Evolutionary conservation across 2,888 invertebrate species (phyloP).

Genomic region (Callyntrura guangdongensis): DNA sequence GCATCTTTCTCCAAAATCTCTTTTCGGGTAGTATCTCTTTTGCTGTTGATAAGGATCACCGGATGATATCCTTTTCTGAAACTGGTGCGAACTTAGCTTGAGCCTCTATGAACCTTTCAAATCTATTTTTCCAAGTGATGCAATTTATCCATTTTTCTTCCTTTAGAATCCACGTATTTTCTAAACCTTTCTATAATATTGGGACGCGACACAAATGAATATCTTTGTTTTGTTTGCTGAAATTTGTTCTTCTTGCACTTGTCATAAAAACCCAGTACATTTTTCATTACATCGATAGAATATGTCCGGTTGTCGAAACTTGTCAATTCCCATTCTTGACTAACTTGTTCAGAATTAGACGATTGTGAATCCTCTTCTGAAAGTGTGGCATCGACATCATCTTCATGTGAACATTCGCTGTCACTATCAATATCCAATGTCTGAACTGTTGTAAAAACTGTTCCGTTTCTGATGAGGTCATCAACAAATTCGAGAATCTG

Average conservation of each 20-base stretch:
- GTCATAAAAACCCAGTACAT: slow-evolving; percentile 39
- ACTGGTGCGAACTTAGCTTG: background rate
- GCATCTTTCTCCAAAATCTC: background rate
- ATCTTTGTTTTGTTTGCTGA: background rate
- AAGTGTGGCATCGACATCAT: too few species aligned
- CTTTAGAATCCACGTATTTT: background rate
- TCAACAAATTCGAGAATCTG: background rate
- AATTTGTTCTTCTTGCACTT: slow-evolving; percentile 7
- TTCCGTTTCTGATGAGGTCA: background rate
- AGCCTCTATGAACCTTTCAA: slow-evolving; percentile 8
- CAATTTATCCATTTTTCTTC: slow-evolving; percentile 4
- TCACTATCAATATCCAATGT: background rate
- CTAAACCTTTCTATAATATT: background rate
- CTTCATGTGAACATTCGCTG: background rate
- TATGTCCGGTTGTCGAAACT: background rate
- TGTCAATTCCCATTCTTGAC: slow-evolving; percentile 36
- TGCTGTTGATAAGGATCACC: slow-evolving; percentile 24
- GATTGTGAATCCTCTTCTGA: background rate
- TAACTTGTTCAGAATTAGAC: background rate
- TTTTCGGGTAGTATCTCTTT: background rate
- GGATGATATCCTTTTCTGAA: background rate
- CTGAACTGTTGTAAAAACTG: background rate
- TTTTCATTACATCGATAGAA: background rate
- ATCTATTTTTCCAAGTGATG: background rate
- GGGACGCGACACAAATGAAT: background rate